Evolutionary conservation across 2,888 invertebrate species (phyloP), one percentile per base, ranked within the genome.

Genomic region (Automeris io): DNA sequence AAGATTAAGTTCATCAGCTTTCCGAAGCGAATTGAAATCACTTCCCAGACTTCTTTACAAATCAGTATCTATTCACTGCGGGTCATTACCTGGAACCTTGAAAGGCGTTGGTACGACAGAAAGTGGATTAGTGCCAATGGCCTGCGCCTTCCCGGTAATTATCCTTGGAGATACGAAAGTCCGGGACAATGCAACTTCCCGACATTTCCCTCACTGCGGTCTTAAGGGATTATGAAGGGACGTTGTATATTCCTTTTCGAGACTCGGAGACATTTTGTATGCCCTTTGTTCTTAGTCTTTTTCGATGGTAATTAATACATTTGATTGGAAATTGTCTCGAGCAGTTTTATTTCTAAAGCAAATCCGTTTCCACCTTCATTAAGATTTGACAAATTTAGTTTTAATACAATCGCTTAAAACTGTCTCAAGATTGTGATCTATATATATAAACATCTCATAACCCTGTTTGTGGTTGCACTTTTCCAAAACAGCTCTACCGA

Each of bases 121-220:
- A 48, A 51, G 43, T 31, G 47, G 51, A 58, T 61, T 61, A 63
- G 43, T 38, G 38, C 35, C 45, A 41, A 45, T 48, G 23, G 23
- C 33, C 35, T 43, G 41, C 36, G 38, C 33, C 35, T 45, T 46
- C 43, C n/a, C 36, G 41, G 51, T 52, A 57, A 63, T 64, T 64
- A 61, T 57, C 64, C 64, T 64, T 64, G 64, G 47, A 52, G 51
- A 51, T 51, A 29, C 29, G 16, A 29, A n/a, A 29, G 16, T 5
- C 16, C 16, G 3, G 29, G 16, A 29, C 29, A 29, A 16, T 29
- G 29, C 29, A 29, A 29, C 29, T 29, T 29, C 16, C 16, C 29
- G 16, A 29, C 16, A 16, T 16, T 29, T 16, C 3, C 29, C 5
- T 29, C 13, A 29, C 9, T 29, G 16, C 29, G 13, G 16, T 29